Evolutionary conservation across 30 jellyfish, hydroid and myxozoan species (phyloP).

Genomic region (Pelagia noctiluca): DNA sequence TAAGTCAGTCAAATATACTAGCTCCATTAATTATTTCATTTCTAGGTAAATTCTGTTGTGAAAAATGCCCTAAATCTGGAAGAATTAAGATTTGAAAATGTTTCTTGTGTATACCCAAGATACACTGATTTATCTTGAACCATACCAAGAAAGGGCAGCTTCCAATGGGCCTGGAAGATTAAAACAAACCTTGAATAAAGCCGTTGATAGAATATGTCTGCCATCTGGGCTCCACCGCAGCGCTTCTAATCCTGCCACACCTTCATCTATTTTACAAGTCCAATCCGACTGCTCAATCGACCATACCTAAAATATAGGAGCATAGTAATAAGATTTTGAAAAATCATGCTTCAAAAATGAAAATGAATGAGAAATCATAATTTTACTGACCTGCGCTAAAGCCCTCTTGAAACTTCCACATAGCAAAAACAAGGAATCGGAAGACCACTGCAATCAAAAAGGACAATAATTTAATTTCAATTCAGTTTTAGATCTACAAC

Average conservation of each 20-base stretch:
- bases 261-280: slow-evolving; percentile 96
- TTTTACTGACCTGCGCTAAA: slow-evolving; percentile 67
- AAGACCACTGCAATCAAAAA: slow-evolving; percentile 80
- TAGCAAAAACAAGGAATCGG: slow-evolving; percentile 78
- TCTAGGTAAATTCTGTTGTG: too few relatives aligned
- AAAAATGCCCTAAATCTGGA: slow-evolving; percentile 1
- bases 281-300: slow-evolving; percentile 89
- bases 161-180: too few relatives aligned
- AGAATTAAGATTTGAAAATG: background rate
- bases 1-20: too few relatives aligned
- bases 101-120: background rate
- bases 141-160: too few relatives aligned
- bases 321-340: too few relatives aligned
- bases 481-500: too few relatives aligned
- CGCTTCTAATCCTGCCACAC: slow-evolving; percentile 90
- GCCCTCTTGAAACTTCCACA: slow-evolving; percentile 89
- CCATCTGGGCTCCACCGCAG: slow-evolving; percentile 97
- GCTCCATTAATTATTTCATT: too few relatives aligned
- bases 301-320: too few relatives aligned
- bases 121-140: too few relatives aligned
- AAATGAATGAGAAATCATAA: background rate
- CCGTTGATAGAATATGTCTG: slow-evolving; percentile 89
- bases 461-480: background rate
- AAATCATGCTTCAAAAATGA: background rate
- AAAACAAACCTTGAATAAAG: slow-evolving; percentile 84